phyloP scores from a whole-genome alignment of 2,113 vertebrate genomes.

The Platanista minor region DNA sequence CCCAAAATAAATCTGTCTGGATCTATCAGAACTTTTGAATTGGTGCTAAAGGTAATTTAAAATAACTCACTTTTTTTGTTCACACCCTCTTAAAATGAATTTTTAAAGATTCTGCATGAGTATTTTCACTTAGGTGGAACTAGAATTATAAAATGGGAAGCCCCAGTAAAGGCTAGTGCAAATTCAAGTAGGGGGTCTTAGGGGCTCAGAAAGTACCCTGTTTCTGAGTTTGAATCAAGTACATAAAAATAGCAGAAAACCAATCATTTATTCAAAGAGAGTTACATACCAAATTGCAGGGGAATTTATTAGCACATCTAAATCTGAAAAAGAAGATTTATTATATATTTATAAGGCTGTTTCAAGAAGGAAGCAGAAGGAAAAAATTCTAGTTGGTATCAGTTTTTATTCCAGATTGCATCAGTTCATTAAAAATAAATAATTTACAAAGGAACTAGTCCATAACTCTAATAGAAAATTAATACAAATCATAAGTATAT shows the following conservation, averaged over 20 bases:
- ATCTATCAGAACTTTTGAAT: not conserved
- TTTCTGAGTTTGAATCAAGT: constrained; percentile 6
- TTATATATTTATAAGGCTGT: not conserved
- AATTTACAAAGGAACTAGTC: not conserved
- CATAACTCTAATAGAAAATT: not conserved
- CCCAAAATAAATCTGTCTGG: not conserved
- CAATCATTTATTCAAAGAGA: not conserved
- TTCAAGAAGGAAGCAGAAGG: not conserved
- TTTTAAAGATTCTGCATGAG: not conserved
- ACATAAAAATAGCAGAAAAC: not conserved
- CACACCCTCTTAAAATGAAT: not conserved
- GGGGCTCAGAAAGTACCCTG: not conserved
- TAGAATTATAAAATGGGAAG: not conserved
- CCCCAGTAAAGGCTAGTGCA: not conserved
- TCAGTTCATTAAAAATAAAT: not conserved
- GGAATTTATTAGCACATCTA: not conserved
- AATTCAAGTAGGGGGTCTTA: not conserved
- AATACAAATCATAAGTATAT: not conserved
- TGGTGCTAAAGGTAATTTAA: not conserved
- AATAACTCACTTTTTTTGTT: not conserved
- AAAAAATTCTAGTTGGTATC: not conserved
- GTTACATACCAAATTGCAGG: not conserved
- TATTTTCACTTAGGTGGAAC: not conserved
- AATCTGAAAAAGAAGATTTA: constrained; percentile 2
- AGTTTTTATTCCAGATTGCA: constrained; percentile 1